Conservation (phyloP, 2,888 invertebrate species). For the Himalopsyche tibetana region DNA sequence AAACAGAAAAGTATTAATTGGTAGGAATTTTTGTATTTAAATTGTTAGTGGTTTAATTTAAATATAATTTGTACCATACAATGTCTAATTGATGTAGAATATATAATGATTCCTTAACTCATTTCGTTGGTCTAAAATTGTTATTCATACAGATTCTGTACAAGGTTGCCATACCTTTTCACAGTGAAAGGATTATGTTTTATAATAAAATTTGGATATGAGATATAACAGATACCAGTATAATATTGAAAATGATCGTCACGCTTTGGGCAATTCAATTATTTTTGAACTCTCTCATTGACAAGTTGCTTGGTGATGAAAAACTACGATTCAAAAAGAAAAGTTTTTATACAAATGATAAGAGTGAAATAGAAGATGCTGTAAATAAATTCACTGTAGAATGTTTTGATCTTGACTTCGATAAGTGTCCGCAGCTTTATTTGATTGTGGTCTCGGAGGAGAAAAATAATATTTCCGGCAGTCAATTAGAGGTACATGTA, state of each 20-base stretch:
- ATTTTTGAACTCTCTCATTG: background rate
- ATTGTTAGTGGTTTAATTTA: no score
- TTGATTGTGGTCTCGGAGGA: background rate
- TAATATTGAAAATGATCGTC: slow-evolving; percentile 17
- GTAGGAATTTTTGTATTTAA: no score
- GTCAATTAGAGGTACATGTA: background rate
- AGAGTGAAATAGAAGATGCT: background rate
- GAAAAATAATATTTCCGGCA: background rate
- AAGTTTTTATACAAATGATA: background rate
- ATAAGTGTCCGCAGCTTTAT: background rate
- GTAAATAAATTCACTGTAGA: background rate
- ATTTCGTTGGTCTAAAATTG: no score
- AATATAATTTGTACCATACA: no score
- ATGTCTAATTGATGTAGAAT: no score
- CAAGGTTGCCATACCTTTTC: no score
- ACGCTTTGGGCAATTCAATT: slow-evolving; percentile 22
- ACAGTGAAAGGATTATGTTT: no score
- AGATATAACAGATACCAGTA: no score
- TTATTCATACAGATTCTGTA: no score
- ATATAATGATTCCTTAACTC: no score
- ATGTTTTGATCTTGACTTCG: background rate
- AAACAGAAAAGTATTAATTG: no score
- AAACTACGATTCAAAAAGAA: background rate
- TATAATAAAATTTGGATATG: no score
- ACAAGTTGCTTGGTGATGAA: background rate